Evolutionary conservation across 2,888 invertebrate genomes (phyloP), one percentile per base, ranked within the genome.

Genomic region (Corbicula japonica): DNA sequence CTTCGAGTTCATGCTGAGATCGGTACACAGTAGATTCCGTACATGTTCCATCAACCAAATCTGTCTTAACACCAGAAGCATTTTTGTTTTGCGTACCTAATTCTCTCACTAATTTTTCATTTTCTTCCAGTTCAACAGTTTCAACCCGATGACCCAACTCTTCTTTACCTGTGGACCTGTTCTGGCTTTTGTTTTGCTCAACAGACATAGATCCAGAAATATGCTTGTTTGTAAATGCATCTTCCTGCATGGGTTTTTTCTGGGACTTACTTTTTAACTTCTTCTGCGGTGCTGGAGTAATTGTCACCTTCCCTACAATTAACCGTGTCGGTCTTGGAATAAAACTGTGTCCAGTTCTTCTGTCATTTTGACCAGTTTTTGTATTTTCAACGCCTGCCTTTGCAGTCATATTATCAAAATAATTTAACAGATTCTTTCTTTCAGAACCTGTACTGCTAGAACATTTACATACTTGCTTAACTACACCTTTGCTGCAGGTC

Each of bases 401-500:
- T 56, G 21, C 30, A 21, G 6, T 38, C 23, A n/a, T 3, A 18
- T 38, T 21, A 41, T 46, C 44, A 26, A 50, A 34, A 65, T 34
- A 50, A 12, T 38, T 30, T 8, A 32, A 0, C 10, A 54, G 18
- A 38, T 21, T 54, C 18, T 30, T 18, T 41, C 41, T 41, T 21
- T 28, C n/a, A 54, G 2, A 28, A 48, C 66, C 38, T 30, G 41
- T 32, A 23, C 21, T n/a, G 26, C n/a, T 50, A 26, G 10, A 2
- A 62, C 81, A 75, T 23, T 75, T 74, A 75, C 81, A 78, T 23
- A 35, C 32, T 34, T 62, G 62, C 50, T 73, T 83, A 6, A 76
- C 58, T 35, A 79, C 52, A 12, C 78, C 78, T 46, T 73, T 79
- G 48, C 73, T 56, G 54, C 82, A 83, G 5, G 78, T 76, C 21